Percentiles rank a stretch among this genome's conserved stretches.
Conservation (phyloP, 30 jellyfish, hydroid and myxozoan genomes). For the Cassiopea xamachana region DNA sequence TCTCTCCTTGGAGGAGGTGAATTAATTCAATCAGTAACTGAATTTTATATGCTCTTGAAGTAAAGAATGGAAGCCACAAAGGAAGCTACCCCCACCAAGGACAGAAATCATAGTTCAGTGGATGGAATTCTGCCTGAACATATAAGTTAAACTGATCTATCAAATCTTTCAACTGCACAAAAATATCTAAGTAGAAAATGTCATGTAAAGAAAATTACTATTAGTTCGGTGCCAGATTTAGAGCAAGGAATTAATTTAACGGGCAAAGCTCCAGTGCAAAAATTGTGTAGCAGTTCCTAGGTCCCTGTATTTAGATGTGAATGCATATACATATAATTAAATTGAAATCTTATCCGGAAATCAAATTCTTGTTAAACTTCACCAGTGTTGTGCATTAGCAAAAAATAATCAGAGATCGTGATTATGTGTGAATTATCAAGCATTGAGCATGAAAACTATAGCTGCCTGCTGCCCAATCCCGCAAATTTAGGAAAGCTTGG, state of each 20-base stretch:
- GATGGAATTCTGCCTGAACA: conserved; percentile 40
- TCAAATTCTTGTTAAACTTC: conserved; percentile 48
- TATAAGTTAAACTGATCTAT: conserved; percentile 29
- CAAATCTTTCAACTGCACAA: conserved; percentile 17
- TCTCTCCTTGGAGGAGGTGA: conserved; percentile 37
- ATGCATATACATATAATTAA: conserved; percentile 37
- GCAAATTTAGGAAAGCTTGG: conserved; percentile 21
- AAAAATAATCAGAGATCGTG: conserved; percentile 49
- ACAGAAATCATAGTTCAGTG: background rate
- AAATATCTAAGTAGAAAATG: conserved; percentile 19
- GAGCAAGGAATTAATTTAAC: conserved; percentile 39
- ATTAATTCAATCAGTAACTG: conserved; percentile 37
- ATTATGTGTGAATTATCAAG: conserved; percentile 50
- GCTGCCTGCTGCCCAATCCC: conserved; percentile 67
- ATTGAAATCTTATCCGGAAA: conserved; percentile 29
- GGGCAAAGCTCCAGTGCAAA: conserved; percentile 55
- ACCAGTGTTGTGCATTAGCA: conserved; percentile 65
- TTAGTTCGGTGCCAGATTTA: conserved; percentile 45
- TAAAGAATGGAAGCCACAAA: conserved; percentile 12
- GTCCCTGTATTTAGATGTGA: conserved; percentile 55
- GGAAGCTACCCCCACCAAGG: conserved; percentile 4
- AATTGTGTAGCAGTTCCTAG: conserved; percentile 46
- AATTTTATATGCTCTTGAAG: conserved; percentile 24
- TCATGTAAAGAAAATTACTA: conserved; percentile 5
- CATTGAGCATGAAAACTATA: conserved; percentile 32